Evolutionary conservation across 2,113 vertebrate species (phyloP).

Genomic region (Apus apus): DNA sequence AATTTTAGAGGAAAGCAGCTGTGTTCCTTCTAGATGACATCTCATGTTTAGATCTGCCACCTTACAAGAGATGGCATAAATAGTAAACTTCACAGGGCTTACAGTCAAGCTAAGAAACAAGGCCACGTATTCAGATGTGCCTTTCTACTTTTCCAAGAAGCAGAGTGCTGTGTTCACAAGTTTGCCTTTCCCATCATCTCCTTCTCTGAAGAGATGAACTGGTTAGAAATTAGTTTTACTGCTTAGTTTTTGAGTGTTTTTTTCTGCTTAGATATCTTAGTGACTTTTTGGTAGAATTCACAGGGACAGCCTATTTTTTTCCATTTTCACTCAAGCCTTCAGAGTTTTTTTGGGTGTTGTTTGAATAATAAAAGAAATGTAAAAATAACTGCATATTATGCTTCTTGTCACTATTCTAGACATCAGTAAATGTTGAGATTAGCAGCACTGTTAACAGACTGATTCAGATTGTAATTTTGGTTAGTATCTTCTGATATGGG

Average conservation of each 20-base stretch:
- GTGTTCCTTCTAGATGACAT: neutral
- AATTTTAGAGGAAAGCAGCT: neutral
- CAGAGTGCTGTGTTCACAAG: accelerated
- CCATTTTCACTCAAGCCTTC: neutral
- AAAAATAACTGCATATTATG: neutral
- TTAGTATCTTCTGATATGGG: neutral
- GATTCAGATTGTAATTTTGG: neutral
- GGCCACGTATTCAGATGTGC: neutral
- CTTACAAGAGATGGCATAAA: neutral
- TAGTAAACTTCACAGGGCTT: neutral
- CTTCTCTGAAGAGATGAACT: neutral
- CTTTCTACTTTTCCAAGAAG: neutral
- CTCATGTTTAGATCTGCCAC: neutral
- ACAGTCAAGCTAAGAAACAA: neutral
- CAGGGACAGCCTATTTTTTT: neutral
- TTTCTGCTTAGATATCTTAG: neutral
- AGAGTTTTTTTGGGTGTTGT: neutral
- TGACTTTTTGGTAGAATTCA: neutral
- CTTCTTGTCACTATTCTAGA: neutral
- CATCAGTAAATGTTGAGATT: neutral
- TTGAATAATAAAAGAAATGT: neutral
- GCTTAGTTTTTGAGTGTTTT: neutral
- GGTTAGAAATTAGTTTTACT: neutral
- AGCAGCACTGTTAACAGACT: neutral
- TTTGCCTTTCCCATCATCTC: neutral